These are phyloP conservation scores for Capreolus pygargus DNA, from an alignment of 2,113 vertebrate species.

Conservation along the genomic window DNA sequence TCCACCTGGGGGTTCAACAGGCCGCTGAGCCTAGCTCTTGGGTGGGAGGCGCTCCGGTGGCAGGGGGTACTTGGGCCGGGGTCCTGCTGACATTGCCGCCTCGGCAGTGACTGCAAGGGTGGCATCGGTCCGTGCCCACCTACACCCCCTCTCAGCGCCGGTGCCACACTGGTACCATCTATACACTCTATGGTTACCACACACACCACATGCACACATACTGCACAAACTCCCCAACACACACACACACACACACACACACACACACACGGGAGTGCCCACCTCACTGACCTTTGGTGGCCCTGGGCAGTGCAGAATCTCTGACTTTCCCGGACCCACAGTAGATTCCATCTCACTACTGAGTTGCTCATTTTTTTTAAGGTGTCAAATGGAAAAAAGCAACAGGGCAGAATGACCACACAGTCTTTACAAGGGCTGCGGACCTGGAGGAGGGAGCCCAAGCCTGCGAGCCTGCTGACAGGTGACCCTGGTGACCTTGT, in stretches of 20 bases:
- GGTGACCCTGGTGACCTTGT: neutral
- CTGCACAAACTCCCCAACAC: neutral
- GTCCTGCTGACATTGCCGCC: neutral
- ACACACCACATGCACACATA: neutral
- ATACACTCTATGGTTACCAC: neutral
- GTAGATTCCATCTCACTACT: neutral
- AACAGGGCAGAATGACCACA: neutral
- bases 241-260: too few relatives aligned
- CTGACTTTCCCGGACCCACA: neutral
- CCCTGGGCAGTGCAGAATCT: accelerated
- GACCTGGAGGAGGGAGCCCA: neutral
- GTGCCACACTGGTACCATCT: neutral
- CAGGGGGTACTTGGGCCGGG: neutral
- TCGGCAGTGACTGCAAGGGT: neutral
- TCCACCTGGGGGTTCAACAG: neutral
- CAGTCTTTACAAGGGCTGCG: neutral
- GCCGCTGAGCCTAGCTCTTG: neutral
- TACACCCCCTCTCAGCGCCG: neutral
- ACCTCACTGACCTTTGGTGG: neutral
- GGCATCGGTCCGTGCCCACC: accelerated
- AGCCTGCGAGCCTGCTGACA: neutral
- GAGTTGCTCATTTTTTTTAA: neutral
- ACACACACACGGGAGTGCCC: neutral
- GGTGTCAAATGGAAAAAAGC: neutral
- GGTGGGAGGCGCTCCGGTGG: accelerated